Evolutionary conservation across 2,888 invertebrate species (phyloP).

Genomic region (Aleiodes leptofemur): DNA sequence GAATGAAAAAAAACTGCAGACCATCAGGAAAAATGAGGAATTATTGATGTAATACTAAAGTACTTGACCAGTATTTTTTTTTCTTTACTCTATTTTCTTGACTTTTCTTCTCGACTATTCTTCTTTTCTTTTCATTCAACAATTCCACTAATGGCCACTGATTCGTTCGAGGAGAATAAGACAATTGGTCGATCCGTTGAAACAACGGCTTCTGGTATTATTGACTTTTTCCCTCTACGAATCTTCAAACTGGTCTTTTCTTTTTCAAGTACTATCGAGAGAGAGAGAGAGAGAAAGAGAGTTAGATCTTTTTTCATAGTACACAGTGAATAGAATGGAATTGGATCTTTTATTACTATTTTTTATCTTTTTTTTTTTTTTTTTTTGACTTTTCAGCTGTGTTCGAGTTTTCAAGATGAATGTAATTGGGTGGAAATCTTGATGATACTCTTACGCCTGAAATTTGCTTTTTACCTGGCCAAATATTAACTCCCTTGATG

Average conservation of each 20-base stretch:
- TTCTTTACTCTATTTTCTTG: conserved; percentile 20
- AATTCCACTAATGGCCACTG: conserved; percentile 57
- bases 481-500: conserved; percentile 59
- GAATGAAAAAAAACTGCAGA: neutral
- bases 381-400: neutral
- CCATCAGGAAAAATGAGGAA: conserved; percentile 11
- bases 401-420: conserved; percentile 22
- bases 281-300: neutral
- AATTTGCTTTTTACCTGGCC: conserved; percentile 74
- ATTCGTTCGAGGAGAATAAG: conserved; percentile 55
- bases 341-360: neutral
- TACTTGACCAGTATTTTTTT: conserved; percentile 35
- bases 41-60: conserved; percentile 25
- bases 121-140: conserved; percentile 49
- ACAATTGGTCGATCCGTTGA: conserved; percentile 57
- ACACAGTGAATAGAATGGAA: neutral
- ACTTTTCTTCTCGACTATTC: conserved; percentile 38
- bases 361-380: neutral
- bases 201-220: conserved; percentile 50
- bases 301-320: conserved; percentile 1
- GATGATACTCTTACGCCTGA: conserved; percentile 73
- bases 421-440: conserved; percentile 51
- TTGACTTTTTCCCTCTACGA: conserved; percentile 54
- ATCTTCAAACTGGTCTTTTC: conserved; percentile 50
- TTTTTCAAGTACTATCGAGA: conserved; percentile 39